Conservation (phyloP, 2,888 invertebrate species). For the Galerucella nymphaeae region DNA sequence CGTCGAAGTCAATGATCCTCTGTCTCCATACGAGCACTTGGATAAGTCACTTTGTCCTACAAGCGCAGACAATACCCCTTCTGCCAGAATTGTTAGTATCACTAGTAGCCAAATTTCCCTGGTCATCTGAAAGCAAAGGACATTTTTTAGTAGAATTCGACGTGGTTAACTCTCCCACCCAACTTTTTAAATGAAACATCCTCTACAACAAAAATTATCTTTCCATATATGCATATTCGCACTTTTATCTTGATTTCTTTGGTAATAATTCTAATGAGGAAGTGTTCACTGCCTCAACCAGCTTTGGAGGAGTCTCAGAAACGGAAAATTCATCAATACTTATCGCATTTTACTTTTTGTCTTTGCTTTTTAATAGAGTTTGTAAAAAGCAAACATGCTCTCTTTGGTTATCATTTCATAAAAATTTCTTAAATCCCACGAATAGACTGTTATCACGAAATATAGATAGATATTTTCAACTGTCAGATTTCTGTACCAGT, state of each 20-base stretch:
- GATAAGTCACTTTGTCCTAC: constrained; percentile 45
- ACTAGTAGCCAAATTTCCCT: constrained; percentile 36
- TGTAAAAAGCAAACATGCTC: background rate
- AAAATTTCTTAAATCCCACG: constrained; percentile 3
- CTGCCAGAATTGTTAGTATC: constrained; percentile 20
- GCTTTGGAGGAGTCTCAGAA: too few relatives aligned
- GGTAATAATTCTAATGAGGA: too few relatives aligned
- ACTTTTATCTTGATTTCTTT: too few relatives aligned
- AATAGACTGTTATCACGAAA: constrained; percentile 22
- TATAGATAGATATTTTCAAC: constrained; percentile 35
- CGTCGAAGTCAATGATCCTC: constrained; percentile 63
- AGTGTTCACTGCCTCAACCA: too few relatives aligned
- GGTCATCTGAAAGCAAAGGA: constrained; percentile 44
- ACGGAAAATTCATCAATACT: too few relatives aligned
- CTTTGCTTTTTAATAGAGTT: too few relatives aligned
- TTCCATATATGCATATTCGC: too few relatives aligned
- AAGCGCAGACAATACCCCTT: constrained; percentile 13
- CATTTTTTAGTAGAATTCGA: constrained; percentile 33
- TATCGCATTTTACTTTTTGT: too few relatives aligned
- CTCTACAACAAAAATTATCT: too few relatives aligned
- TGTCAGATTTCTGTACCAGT: constrained; percentile 43
- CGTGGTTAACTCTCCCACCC: constrained; percentile 1
- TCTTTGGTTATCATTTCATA: constrained; percentile 1
- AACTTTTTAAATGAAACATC: too few relatives aligned
- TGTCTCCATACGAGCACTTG: constrained; percentile 62